Evolutionary conservation across 2,888 invertebrate species (phyloP), one percentile per base, ranked within the genome.

Genomic region (Tryphoninae sp.): DNA sequence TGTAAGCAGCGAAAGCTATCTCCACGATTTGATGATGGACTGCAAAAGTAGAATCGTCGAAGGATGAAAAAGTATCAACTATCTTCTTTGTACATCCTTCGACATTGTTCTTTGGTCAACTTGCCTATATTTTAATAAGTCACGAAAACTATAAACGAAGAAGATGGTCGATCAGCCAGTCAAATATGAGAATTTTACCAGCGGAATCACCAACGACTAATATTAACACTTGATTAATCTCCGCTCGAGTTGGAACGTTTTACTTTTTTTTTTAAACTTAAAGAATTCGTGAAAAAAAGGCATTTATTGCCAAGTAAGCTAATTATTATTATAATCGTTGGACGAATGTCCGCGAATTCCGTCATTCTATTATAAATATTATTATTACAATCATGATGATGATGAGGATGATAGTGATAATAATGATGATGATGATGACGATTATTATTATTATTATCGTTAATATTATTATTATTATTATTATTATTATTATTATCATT

Each of bases 381-480:
- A 62, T 68, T 67, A 68, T 72, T 55, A 71, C 61, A 9, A 74
- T 71, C 58, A 80, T 71, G 65, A 74, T 72, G 64, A 64, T 72
- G 1, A 51, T 73, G 22, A 74, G 55, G 64, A 74, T 72, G 59
- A 59, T 58, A 16, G 26, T 72, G 16, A 74, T 65, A 45, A 65
- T 75, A 13, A 49, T 62, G 23, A 58, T 67, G 13, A 59, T 75
- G 84, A 88, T 88, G 89, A 89, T 89, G 88, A 6, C 33, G 33
- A 33, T 33, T 33, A 33, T 71, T 62, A 69, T 61, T 19, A 79
- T 74, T 64, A 79, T 69, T 72, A 74, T 72, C 62, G 58, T 72
- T 9, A 51, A 64, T 23, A 74, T 74, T 65, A 74, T 72, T 72
- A 79, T 69, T 72, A 74, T 72, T 69, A 64, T 72, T 9, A 51